These are phyloP conservation scores for Neoitamus cyanurus DNA, from an alignment of 2,888 invertebrate genomes.

Conservation along the genomic window DNA sequence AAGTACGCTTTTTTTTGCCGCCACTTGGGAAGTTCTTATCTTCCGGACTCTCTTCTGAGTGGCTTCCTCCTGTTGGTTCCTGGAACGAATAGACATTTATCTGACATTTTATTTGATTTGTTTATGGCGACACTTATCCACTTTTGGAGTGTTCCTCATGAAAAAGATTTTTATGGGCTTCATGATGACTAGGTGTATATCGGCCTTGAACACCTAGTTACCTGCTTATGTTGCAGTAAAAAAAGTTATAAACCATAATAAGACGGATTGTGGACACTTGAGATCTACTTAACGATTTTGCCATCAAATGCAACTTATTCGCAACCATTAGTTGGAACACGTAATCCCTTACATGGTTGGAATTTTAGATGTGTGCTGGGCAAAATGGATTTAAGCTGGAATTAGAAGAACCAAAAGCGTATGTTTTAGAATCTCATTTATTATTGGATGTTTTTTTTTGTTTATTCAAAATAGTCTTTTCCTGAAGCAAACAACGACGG, in stretches of 20 bases:
- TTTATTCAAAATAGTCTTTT: no score
- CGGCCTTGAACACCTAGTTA: not conserved
- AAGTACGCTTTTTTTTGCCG: not conserved
- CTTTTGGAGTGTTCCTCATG: not conserved
- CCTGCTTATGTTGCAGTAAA: not conserved
- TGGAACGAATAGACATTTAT: constrained; percentile 31
- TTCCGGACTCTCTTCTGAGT: constrained; percentile 6
- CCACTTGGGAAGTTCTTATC: constrained; percentile 7
- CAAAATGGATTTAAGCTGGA: no score
- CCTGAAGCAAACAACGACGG: no score
- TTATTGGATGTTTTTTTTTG: no score
- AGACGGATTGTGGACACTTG: not conserved
- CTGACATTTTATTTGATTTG: constrained; percentile 39
- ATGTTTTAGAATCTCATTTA: no score
- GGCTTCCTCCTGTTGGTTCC: constrained; percentile 7
- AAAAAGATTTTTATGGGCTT: constrained; percentile 14
- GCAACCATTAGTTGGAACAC: not conserved
- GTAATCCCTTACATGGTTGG: not conserved
- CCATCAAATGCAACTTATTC: not conserved
- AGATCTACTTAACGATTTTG: not conserved
- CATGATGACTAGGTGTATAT: not conserved
- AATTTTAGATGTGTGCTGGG: no score
- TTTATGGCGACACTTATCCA: constrained; percentile 29
- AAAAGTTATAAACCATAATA: not conserved
- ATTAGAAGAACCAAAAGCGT: no score